phyloP scores from a whole-genome alignment of 1,140 invertebrate species.

The Drosophila grimshawi region DNA sequence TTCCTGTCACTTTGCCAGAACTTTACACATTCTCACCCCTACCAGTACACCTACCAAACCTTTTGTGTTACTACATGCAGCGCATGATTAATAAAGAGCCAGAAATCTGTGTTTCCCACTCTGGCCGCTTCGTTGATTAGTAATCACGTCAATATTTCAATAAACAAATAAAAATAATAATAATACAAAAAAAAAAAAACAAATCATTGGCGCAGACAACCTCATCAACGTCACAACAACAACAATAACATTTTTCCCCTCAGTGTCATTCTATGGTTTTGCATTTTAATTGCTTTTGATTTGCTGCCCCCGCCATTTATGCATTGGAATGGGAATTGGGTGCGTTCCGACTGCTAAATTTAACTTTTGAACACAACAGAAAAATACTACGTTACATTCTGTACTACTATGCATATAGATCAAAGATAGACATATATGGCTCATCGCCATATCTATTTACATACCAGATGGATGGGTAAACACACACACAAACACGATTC shows the following conservation, averaged over 20 bases:
- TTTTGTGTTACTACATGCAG: constrained; percentile 49
- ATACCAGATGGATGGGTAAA: constrained; percentile 18
- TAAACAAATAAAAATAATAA: constrained; percentile 41
- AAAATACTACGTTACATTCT: constrained; percentile 44
- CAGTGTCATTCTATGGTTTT: constrained; percentile 58
- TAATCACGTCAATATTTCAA: constrained; percentile 79
- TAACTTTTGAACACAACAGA: constrained; percentile 54
- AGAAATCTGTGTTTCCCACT: constrained; percentile 58
- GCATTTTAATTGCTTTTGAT: constrained; percentile 82
- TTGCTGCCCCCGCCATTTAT: constrained; percentile 72
- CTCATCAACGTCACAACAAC: constrained; percentile 60
- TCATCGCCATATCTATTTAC: constrained; percentile 28
- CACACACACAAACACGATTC: background rate
- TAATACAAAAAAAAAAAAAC: constrained; percentile 5
- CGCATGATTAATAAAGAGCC: constrained; percentile 77
- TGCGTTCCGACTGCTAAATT: constrained; percentile 55
- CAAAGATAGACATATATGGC: constrained; percentile 7
- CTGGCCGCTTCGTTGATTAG: constrained; percentile 62
- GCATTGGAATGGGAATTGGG: constrained; percentile 54
- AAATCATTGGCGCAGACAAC: constrained; percentile 54
- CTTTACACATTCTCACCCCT: constrained; percentile 9
- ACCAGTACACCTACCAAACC: background rate
- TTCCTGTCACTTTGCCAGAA: constrained; percentile 54
- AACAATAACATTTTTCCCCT: constrained; percentile 35
- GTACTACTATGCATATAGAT: constrained; percentile 9